These are phyloP conservation scores for Ganaspis sp. DNA, from an alignment of 1,140 invertebrate species.

Conservation along the genomic window DNA sequence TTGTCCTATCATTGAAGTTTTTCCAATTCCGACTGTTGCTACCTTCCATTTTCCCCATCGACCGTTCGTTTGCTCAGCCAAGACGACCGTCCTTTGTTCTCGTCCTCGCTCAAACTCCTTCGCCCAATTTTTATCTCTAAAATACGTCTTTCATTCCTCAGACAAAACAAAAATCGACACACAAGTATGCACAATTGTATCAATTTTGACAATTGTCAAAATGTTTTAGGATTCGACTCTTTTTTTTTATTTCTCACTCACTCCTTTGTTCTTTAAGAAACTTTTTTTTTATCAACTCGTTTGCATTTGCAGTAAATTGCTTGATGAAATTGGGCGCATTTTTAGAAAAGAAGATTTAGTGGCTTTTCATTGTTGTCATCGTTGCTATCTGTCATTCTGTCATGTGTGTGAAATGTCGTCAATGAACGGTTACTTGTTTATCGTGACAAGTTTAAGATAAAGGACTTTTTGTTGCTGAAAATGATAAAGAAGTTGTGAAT, in stretches of 20 bases:
- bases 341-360: neutral
- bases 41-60: constrained; percentile 27
- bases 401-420: neutral
- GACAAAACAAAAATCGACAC: no score
- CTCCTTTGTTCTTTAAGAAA: neutral
- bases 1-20: neutral
- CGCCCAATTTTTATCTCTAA: neutral
- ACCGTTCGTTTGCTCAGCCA: neutral
- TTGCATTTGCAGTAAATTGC: constrained; percentile 27
- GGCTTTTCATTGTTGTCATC: constrained; percentile 29
- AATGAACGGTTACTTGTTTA: neutral
- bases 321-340: neutral
- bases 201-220: no score
- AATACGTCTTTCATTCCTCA: neutral
- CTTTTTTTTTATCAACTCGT: neutral
- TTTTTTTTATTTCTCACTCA: no score
- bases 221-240: no score
- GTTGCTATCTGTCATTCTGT: constrained; percentile 2
- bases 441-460: neutral
- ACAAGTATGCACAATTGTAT: no score
- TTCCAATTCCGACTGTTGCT: constrained; percentile 7
- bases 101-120: constrained; percentile 35
- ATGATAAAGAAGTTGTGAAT: neutral
- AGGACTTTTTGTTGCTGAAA: neutral
- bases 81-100: constrained; percentile 45